Evolutionary conservation across 2,113 vertebrate genomes (phyloP), one percentile per base, ranked within the genome.

Genomic region (Emydura subglobosa): DNA sequence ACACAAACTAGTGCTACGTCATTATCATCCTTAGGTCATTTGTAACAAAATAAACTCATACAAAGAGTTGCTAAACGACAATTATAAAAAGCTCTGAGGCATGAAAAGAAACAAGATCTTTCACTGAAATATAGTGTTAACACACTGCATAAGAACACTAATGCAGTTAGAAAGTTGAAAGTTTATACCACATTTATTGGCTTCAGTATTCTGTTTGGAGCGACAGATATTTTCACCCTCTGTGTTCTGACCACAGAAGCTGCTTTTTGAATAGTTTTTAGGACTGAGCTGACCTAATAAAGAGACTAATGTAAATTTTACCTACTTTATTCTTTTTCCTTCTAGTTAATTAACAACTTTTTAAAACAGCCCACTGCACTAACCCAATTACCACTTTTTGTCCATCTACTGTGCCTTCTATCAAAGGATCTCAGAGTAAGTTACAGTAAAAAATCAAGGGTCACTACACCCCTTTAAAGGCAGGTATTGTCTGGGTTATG

Each of bases 161-260:
- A 79, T 57, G 21, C 10, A 19, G 78, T 94, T 59, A 78, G 53
- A 91, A 74, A 44, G 61, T 34, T 90, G 85, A 89, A 95, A 88
- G 89, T 39, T 84, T 7, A 80, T 92, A 51, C 84, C 29, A 57
- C 44, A 91, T 87, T 88, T 85, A 91, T 10, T 79, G 47, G 57
- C 3, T 95, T 93, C 78, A 95, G 74, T 49, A 42, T 80, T 87
- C 94, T 53, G 51, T 53, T 79, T 89, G 89, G 8, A 87, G 39
- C 27, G 72, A 94, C 29, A 94, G 74, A 78, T 90, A 96, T 92
- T 95, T 82, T 7, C 44, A 39, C 17, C 29, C 87, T 91, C 61
- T 3, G 24, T 47, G 81, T 92, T 95, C 78, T 79, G 93, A 89
- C 82, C 83, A 88, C 86, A 95, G 5, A 8, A 1, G 11, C 29